Conservation (phyloP, 2,888 invertebrate species). For the Chirona hameri region DNA sequence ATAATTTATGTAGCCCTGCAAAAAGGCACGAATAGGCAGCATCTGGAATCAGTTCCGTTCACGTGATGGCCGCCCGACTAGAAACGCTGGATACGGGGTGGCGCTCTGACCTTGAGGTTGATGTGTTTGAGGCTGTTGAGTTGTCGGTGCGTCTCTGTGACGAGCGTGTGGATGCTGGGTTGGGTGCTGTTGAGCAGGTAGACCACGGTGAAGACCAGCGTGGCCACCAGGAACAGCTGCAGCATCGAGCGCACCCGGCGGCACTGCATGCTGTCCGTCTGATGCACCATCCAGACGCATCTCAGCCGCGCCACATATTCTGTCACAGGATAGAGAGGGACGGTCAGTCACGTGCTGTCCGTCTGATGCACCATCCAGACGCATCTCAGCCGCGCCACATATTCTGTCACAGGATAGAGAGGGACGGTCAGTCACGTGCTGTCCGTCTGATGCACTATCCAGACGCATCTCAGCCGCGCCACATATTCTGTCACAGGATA, state of each 20-base stretch:
- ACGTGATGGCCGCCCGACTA: too few relatives aligned
- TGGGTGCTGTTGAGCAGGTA: slow-evolving; percentile 12
- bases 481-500: background rate
- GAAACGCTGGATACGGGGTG: too few relatives aligned
- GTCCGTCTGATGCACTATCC: too few relatives aligned
- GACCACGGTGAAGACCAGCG: background rate
- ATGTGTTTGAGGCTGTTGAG: slow-evolving; percentile 13
- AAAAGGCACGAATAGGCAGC: too few relatives aligned
- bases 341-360: too few relatives aligned
- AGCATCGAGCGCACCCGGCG: slow-evolving; percentile 2
- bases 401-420: too few relatives aligned
- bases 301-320: background rate
- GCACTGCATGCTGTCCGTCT: background rate
- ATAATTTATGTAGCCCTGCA: too few relatives aligned
- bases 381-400: too few relatives aligned
- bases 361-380: too few relatives aligned
- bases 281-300: slow-evolving; percentile 1
- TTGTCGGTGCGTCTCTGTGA: background rate
- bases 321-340: background rate
- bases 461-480: background rate
- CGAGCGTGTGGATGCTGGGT: slow-evolving; percentile 8
- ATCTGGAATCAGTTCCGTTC: too few relatives aligned
- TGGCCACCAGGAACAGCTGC: slow-evolving; percentile 12
- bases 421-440: too few relatives aligned
- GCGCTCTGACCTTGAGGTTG: background rate